phyloP scores from a whole-genome alignment of 1,140 invertebrate genomes.

The Procambarus clarkii region DNA sequence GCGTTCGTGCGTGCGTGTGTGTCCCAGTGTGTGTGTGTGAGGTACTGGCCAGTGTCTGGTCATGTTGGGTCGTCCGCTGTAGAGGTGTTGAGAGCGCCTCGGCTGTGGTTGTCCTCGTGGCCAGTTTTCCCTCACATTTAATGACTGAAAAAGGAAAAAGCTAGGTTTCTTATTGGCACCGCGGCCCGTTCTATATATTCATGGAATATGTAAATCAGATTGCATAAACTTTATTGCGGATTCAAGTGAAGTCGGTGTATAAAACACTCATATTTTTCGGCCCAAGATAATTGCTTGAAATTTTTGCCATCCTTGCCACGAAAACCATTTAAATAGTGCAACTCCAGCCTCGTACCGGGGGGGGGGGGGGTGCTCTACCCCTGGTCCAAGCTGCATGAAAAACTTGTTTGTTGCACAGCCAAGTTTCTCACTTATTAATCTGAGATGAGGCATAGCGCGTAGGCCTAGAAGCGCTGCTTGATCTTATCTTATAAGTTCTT shows the following conservation, averaged over 20 bases:
- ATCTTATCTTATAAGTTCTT: too few relatives aligned
- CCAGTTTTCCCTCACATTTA: neutral
- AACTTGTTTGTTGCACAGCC: too few relatives aligned
- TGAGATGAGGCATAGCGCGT: too few relatives aligned
- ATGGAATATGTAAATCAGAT: conserved; percentile 59
- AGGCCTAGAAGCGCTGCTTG: too few relatives aligned
- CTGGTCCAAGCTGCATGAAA: too few relatives aligned
- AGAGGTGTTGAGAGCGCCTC: neutral
- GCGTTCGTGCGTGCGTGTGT: neutral
- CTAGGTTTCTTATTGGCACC: conserved; percentile 11
- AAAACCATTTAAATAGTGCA: conserved; percentile 34
- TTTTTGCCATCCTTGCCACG: conserved; percentile 37
- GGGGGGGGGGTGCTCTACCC: too few relatives aligned
- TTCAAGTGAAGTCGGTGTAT: conserved; percentile 41
- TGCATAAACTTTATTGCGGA: conserved; percentile 52
- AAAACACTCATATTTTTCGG: conserved; percentile 45
- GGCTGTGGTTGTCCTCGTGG: neutral
- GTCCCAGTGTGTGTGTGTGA: neutral
- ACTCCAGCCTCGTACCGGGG: neutral
- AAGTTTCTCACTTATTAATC: too few relatives aligned
- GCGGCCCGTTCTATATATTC: conserved; percentile 33
- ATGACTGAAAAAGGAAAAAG: neutral
- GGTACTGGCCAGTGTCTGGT: too few relatives aligned
- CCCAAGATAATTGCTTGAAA: conserved; percentile 51
- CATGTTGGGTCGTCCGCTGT: too few relatives aligned